phyloP scores from a whole-genome alignment of 2,888 invertebrate genomes.

The Labia minor region DNA sequence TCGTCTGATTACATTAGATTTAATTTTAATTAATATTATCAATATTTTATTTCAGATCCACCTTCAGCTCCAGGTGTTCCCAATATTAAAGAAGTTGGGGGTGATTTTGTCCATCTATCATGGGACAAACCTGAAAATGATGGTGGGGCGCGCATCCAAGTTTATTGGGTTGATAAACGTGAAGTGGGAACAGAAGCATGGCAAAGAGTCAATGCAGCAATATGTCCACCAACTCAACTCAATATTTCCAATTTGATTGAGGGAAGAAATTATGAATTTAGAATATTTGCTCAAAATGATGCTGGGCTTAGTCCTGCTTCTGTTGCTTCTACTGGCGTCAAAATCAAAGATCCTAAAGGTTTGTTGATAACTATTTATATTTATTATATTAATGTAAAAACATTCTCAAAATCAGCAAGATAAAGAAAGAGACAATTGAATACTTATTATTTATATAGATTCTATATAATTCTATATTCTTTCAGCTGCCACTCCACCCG shows the following conservation, averaged over 20 bases:
- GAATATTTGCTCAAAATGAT: slow-evolving; percentile 91
- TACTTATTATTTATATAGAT: no score
- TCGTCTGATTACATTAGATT: no score
- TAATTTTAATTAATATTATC: no score
- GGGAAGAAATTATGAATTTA: slow-evolving; percentile 94
- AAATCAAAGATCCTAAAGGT: slow-evolving; percentile 85
- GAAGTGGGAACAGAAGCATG: slow-evolving; percentile 80
- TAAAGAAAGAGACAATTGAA: no score
- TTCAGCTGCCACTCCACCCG: slow-evolving; percentile 74
- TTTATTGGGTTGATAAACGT: slow-evolving; percentile 98
- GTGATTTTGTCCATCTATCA: slow-evolving; percentile 91
- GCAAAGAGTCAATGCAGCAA: slow-evolving; percentile 75
- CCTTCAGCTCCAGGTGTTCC: slow-evolving; percentile 89
- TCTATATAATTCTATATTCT: no score
- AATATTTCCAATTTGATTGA: slow-evolving; percentile 94
- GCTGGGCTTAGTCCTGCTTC: slow-evolving; percentile 87
- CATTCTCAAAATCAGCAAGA: background rate
- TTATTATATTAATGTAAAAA: no score
- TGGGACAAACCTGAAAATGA: slow-evolving; percentile 92
- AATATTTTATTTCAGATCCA: slow-evolving; percentile 49
- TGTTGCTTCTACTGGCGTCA: slow-evolving; percentile 72
- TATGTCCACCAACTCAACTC: slow-evolving; percentile 76
- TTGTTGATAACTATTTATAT: no score
- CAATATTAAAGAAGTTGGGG: slow-evolving; percentile 85
- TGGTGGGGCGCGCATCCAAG: slow-evolving; percentile 90